Evolutionary conservation across 2,113 vertebrate genomes (phyloP).

Genomic region (Ctenodactylus gundi): DNA sequence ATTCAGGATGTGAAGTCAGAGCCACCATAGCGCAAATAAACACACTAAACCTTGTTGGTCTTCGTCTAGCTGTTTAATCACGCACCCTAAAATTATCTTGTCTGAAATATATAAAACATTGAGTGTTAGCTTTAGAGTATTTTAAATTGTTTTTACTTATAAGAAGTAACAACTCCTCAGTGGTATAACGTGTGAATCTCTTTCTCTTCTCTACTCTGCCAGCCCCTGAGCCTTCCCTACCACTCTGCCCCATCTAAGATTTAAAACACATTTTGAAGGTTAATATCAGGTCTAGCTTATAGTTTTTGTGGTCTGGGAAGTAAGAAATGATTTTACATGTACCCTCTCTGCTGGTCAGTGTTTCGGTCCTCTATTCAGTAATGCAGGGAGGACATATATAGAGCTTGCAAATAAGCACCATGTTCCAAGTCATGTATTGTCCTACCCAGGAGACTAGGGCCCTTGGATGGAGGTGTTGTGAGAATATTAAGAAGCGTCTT

Average conservation of each 20-base stretch:
- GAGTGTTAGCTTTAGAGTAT: background rate
- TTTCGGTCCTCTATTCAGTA: background rate
- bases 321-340: background rate
- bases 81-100: background rate
- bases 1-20: too few species aligned
- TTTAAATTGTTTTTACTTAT: background rate
- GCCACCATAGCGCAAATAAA: too few species aligned
- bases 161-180: background rate
- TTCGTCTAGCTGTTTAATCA: background rate
- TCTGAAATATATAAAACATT: background rate
- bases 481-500: constrained; percentile 30
- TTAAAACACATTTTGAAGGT: background rate
- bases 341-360: background rate
- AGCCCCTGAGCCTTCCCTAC: background rate
- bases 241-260: background rate
- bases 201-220: background rate
- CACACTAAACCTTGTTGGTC: too few species aligned
- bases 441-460: background rate
- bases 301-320: constrained; percentile 10
- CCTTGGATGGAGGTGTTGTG: constrained; percentile 2
- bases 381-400: background rate
- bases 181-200: background rate
- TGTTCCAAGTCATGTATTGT: background rate
- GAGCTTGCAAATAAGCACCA: background rate
- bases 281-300: background rate